Evolutionary conservation across 2,113 vertebrate genomes (phyloP).

Genomic region (Oncorhynchus kisutch): DNA sequence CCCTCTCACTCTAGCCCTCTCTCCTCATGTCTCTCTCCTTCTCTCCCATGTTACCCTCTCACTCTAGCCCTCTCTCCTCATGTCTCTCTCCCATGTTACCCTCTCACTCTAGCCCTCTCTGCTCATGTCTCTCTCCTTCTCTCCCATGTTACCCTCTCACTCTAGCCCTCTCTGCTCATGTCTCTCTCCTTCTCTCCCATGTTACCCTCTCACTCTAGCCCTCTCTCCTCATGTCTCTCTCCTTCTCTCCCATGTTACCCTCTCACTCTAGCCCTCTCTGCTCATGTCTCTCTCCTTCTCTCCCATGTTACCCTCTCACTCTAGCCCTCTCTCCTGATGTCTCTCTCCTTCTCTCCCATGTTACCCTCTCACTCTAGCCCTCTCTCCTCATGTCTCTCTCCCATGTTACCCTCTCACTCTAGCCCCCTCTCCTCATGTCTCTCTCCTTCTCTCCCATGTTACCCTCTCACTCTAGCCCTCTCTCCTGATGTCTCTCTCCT

Average conservation of each 20-base stretch:
- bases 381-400: slow-evolving; percentile 21
- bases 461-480: slow-evolving; percentile 39
- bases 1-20: background rate
- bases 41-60: background rate
- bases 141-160: slow-evolving; percentile 35
- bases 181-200: slow-evolving; percentile 34
- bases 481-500: slow-evolving; percentile 41
- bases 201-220: background rate
- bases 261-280: background rate
- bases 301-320: no score
- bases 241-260: no score
- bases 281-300: no score
- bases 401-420: background rate
- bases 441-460: slow-evolving; percentile 32
- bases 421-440: slow-evolving; percentile 26
- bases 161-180: slow-evolving; percentile 41
- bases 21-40: slow-evolving; percentile 28
- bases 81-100: slow-evolving; percentile 27
- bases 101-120: slow-evolving; percentile 43
- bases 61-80: slow-evolving; percentile 16
- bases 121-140: slow-evolving; percentile 44
- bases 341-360: no score
- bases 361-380: background rate
- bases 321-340: slow-evolving; percentile 23
- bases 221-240: slow-evolving; percentile 22